Percentiles rank a stretch among this genome's conserved stretches.
Evolutionary conservation across 2,797 vertebrate species (phyloP).

Genomic region (Synanceia verrucosa): DNA sequence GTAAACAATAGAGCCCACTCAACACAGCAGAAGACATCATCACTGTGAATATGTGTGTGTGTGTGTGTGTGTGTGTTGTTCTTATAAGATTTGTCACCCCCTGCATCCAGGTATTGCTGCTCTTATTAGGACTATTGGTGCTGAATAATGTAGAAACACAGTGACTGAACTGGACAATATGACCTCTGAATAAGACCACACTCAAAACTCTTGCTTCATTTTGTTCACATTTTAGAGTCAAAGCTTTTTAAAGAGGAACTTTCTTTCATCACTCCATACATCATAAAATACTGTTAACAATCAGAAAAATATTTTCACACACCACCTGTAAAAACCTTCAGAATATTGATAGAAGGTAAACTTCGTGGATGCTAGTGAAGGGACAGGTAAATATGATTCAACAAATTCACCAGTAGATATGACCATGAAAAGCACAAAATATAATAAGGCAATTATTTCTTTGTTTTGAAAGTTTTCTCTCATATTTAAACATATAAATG

Average conservation of each 20-base stretch:
- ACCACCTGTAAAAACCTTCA: not conserved
- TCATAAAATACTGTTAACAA: not conserved
- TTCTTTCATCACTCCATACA: not conserved
- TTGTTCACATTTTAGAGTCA: not conserved
- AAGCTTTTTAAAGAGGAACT: not conserved
- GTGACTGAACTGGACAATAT: slow-evolving; percentile 33
- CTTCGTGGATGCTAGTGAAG: no score
- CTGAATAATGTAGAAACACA: slow-evolving; percentile 64
- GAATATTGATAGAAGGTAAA: no score
- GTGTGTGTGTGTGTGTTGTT: slow-evolving; percentile 47
- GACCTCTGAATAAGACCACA: no score
- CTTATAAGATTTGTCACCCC: slow-evolving; percentile 72
- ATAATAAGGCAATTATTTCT: not conserved
- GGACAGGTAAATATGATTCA: not conserved
- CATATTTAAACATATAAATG: not conserved
- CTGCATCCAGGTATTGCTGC: slow-evolving; percentile 60
- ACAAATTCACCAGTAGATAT: not conserved
- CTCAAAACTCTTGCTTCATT: not conserved
- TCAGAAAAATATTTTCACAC: not conserved
- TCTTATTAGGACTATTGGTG: slow-evolving; percentile 37
- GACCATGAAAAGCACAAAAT: not conserved
- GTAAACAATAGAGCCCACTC: slow-evolving; percentile 75
- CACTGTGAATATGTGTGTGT: slow-evolving; percentile 41
- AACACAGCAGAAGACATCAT: slow-evolving; percentile 63
- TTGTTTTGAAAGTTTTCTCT: not conserved